Evolutionary conservation across 1,140 invertebrate genomes (phyloP), one percentile per base, ranked within the genome.

Genomic region (Pissodes strobi): DNA sequence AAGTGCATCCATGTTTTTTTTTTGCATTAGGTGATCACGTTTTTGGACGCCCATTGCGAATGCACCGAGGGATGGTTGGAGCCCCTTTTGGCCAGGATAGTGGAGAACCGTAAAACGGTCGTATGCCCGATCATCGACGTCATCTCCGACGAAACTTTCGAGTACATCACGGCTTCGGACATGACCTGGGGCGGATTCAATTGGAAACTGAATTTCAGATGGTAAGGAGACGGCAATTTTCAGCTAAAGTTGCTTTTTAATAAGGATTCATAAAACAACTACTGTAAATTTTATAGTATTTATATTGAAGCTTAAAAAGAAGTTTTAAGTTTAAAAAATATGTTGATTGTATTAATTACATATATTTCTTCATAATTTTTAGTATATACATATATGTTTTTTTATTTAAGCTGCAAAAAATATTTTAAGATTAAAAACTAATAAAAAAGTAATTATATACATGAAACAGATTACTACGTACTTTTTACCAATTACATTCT

Each of bases 91-190:
- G 84, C 90, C 10, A 86, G 95, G 69, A 96, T 98, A 66, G 93
- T 92, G 1, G 86, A 92, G 74, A 91, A 98, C 81, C 88, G 93
- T 67, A 94, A 88, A 71, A 92, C 94, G 0, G 95, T 98, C 6
- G 95, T 97, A 6, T 98, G 95, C 83, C 96, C 95, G 3, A 97
- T 99, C 65, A 98, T 99, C 74, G 95, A 99, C 82, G 95, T 99
- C 17, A 98, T 99, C 72, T 95, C 94, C 56, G 95, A 98, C 79
- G 94, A 97, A 71, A 95, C 92, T 10, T 99, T 99, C 80, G 94
- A 97, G 79, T 98, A 98, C 76, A 90, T 93, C 41, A 90, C 90
- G 39, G 95, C 96, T 0, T 94, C 92, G 2, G 94, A 95, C 74
- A 94, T 94, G 85, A 97, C 95, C 2, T 96, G 95, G 93, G 95